Evolutionary conservation across 2,797 vertebrate genomes (phyloP).

Genomic region (Girardinus metallicus): DNA sequence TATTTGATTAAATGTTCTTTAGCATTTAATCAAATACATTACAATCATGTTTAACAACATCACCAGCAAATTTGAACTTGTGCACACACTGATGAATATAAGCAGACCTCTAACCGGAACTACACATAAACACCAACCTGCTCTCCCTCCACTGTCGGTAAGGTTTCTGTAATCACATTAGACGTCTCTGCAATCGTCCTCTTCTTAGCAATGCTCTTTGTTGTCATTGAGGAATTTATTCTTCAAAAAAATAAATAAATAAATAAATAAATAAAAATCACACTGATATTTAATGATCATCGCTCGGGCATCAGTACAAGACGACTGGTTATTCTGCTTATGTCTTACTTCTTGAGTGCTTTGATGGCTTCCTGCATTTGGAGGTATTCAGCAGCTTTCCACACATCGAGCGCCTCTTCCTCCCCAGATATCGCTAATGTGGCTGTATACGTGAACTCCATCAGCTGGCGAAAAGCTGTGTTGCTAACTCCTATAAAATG

Average conservation of each 20-base stretch:
- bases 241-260: constrained; percentile 69
- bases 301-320: background rate
- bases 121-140: constrained; percentile 77
- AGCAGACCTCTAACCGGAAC: background rate
- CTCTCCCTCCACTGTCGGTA: constrained; percentile 89
- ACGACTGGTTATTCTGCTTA: background rate
- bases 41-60: background rate
- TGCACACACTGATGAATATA: background rate
- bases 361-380: constrained; percentile 99
- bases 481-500: constrained; percentile 91
- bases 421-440: constrained; percentile 89
- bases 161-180: constrained; percentile 92
- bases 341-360: constrained; percentile 89
- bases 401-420: constrained; percentile 93
- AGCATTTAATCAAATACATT: background rate
- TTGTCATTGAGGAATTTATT: constrained; percentile 78
- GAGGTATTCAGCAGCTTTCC: constrained; percentile 98
- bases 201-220: constrained; percentile 86
- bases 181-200: constrained; percentile 94
- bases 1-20: background rate
- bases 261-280: background rate
- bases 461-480: constrained; percentile 92
- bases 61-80: background rate
- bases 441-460: constrained; percentile 98
- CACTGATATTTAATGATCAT: background rate